Evolutionary conservation across 2,797 vertebrate genomes (phyloP), one percentile per base, ranked within the genome.

Genomic region (Caiman crocodilus): DNA sequence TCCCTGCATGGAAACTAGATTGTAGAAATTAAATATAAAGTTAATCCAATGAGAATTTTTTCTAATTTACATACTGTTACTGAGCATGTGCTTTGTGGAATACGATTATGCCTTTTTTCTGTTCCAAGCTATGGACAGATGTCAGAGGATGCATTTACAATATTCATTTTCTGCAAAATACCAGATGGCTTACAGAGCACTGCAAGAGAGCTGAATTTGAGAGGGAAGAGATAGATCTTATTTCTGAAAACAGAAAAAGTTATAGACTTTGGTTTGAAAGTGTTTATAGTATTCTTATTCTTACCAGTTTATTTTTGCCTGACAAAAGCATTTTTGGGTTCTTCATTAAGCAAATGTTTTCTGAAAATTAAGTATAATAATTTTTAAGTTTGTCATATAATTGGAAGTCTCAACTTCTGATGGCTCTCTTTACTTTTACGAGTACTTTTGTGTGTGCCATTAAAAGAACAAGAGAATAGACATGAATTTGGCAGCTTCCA

Each of bases 101-200:
- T 79, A 76, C 71, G 23, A 77, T 80, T 50, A 50, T 50, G 83
- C 18, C 7, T 74, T 14, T 4, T 0, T 25, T 55, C 23, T 1
- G n/a, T 71, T 83, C 25, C 60, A 87, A 79, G 55, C 26, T 50
- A 85, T 84, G 58, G 64, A 93, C 89, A 92, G 57, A 92, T 28
- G 80, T 74, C 81, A 35, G 67, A 71, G 67, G 21, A 42, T 14
- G 42, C 32, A 85, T 84, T 89, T 87, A 89, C 28, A 78, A 88
- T 94, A 93, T 92, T 87, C 80, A 28, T 91, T 84, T 91, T 69
- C 87, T 91, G 76, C 86, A 95, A 81, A 86, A 87, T 56, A 90
- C 76, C 96, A 96, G 92, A 90, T 95, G 93, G 93, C 82, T 90
- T 96, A 87, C 80, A 92, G 75, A 35, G 3, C 20, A 60, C 69